Evolutionary conservation across 2,888 invertebrate genomes (phyloP), one percentile per base, ranked within the genome.

Genomic region (Xanthorhoe designata): DNA sequence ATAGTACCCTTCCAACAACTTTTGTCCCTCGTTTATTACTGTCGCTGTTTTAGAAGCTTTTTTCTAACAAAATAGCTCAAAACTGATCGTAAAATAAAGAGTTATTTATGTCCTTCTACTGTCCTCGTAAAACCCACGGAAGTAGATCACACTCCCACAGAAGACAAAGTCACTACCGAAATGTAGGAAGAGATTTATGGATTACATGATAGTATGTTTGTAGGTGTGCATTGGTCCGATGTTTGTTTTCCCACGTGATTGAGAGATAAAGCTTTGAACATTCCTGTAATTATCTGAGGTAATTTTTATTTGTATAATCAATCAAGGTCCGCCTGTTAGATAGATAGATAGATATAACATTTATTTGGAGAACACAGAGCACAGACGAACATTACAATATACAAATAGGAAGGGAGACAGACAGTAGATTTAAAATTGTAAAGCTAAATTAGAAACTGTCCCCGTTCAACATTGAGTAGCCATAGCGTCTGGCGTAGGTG

Each of bases 1-100:
- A 89, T 72, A 73, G 77, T 78, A 81, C 76, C 73, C 70, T 71
- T 63, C 88, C 90, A 90, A 91, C 89, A 90, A 82, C 82, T 75
- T 71, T 70, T 59, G 72, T 5, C 32, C 32, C 50, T 47, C 59
- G 83, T 78, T 59, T 71, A 75, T 79, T 80, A 51, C 65, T 75
- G 83, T 71, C 64, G 61, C 29, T 19, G 74, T 54, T 70, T 81
- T 85, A 15, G 67, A 75, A 57, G 35, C 72, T 73, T 67, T 64
- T 70, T 61, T 52, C 63, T 42, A 64, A 68, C 64, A 70, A 68
- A 72, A 66, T 54, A 54, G 57, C 53, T 53, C 35, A 66, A 65
- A 66, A 59, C 55, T 69, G 55, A 66, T 70, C 72, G 67, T 75
- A 73, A 73, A 70, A 50, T 70, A 63, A 64, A 67, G 60, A 70